Evolutionary conservation across 2,113 vertebrate genomes (phyloP).

Genomic region (Ranitomeya imitator): DNA sequence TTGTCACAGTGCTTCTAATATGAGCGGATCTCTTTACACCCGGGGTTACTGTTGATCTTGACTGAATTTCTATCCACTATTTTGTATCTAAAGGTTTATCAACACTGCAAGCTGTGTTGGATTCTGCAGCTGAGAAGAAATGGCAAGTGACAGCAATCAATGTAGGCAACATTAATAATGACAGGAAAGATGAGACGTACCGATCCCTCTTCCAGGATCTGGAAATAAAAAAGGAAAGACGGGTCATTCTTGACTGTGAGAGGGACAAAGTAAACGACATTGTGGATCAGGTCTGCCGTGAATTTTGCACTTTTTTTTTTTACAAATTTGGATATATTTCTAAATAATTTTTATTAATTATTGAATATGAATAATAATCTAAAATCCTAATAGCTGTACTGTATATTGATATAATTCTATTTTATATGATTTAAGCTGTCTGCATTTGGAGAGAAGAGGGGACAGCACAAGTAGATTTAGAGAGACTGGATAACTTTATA

Average conservation of each 20-base stretch:
- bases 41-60: constrained; percentile 27
- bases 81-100: constrained; percentile 82
- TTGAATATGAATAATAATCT: not conserved
- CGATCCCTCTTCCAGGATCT: constrained; percentile 96
- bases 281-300: constrained; percentile 90
- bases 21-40: not conserved
- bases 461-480: not conserved
- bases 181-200: constrained; percentile 97
- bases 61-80: constrained; percentile 20
- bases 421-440: no score
- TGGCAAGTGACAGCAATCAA: constrained; percentile 99
- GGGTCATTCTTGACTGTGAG: constrained; percentile 97
- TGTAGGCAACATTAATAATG: constrained; percentile 97
- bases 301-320: not conserved
- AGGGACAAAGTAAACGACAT: constrained; percentile 99
- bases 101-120: constrained; percentile 94
- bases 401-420: constrained; percentile 37
- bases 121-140: constrained; percentile 95
- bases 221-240: constrained; percentile 94
- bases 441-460: not conserved
- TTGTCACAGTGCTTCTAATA: not conserved
- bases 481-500: no score
- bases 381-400: constrained; percentile 25
- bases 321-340: no score
- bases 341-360: constrained; percentile 34